Evolutionary conservation across 2,113 vertebrate species (phyloP).

Genomic region (Psittacula cyanocephala): DNA sequence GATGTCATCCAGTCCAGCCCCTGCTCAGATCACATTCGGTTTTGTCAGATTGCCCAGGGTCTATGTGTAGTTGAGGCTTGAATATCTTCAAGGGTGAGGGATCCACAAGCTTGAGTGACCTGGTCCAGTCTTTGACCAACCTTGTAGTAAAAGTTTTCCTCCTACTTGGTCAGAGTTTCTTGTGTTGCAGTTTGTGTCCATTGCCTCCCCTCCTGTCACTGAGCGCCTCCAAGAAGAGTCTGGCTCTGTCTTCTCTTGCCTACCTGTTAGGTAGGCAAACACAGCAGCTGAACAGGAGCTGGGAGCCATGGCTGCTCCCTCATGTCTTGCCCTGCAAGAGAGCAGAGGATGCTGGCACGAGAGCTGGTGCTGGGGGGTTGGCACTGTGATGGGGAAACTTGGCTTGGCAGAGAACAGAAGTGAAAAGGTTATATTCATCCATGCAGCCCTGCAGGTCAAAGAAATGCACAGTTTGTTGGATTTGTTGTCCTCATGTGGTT

Average conservation of each 20-base stretch:
- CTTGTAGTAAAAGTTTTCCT: neutral
- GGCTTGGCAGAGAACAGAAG: neutral
- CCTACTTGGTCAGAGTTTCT: neutral
- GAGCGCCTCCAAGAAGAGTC: neutral
- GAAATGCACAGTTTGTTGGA: neutral
- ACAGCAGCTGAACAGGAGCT: neutral
- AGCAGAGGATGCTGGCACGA: neutral
- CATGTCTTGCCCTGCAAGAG: neutral
- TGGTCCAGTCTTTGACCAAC: neutral
- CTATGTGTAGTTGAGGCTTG: neutral
- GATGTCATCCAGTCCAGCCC: neutral
- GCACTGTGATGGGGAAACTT: fast-evolving
- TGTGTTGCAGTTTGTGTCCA: neutral
- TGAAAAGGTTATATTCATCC: neutral
- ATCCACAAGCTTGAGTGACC: neutral
- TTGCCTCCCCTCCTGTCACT: neutral
- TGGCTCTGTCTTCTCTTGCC: neutral
- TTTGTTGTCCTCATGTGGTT: neutral
- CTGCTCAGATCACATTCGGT: neutral
- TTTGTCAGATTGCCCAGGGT: neutral
- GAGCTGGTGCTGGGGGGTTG: neutral
- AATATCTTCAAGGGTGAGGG: neutral
- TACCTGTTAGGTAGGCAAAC: neutral
- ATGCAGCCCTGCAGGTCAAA: neutral
- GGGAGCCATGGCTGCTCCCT: neutral